A percentile compares a stretch with the other conserved stretches of the same genome.
Conservation (phyloP, 2,888 invertebrate species). For the Stomorhina lunata region DNA sequence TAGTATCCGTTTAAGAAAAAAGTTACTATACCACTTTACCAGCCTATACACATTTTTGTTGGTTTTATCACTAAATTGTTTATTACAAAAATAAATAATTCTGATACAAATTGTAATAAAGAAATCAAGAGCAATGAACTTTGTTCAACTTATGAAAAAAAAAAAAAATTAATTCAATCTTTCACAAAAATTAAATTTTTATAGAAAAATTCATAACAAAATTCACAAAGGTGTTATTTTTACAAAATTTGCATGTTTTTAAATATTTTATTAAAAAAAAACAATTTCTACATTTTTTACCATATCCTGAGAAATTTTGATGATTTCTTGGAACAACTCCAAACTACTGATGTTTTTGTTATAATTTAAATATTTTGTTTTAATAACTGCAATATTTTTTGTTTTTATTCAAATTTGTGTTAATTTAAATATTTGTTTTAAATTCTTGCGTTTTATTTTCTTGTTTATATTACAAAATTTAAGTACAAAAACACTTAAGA, state of each 20-base stretch:
- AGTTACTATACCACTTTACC: too few relatives aligned
- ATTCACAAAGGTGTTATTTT: not conserved
- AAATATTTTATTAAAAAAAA: not conserved
- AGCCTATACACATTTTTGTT: too few relatives aligned
- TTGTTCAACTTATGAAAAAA: too few relatives aligned
- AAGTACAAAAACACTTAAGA: not conserved
- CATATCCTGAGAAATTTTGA: not conserved
- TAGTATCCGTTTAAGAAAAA: too few relatives aligned
- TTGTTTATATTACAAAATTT: constrained; percentile 11
- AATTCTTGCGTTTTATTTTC: not conserved
- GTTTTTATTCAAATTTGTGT: not conserved
- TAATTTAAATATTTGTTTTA: not conserved
- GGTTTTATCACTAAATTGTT: too few relatives aligned
- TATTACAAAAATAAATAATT: too few relatives aligned
- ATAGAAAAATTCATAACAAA: too few relatives aligned
- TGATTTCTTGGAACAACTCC: too few relatives aligned
- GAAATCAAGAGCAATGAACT: too few relatives aligned
- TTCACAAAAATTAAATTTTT: too few relatives aligned
- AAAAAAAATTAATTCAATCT: too few relatives aligned
- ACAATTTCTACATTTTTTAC: not conserved
- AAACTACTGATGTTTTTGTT: not conserved
- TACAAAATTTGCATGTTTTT: not conserved
- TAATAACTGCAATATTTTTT: not conserved
- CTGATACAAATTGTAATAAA: too few relatives aligned
- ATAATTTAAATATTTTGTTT: not conserved